Percentiles rank a stretch among this genome's conserved stretches.
These are phyloP conservation scores for Centropus unirufus DNA, from an alignment of 2,113 vertebrate genomes.

Conservation along the genomic window DNA sequence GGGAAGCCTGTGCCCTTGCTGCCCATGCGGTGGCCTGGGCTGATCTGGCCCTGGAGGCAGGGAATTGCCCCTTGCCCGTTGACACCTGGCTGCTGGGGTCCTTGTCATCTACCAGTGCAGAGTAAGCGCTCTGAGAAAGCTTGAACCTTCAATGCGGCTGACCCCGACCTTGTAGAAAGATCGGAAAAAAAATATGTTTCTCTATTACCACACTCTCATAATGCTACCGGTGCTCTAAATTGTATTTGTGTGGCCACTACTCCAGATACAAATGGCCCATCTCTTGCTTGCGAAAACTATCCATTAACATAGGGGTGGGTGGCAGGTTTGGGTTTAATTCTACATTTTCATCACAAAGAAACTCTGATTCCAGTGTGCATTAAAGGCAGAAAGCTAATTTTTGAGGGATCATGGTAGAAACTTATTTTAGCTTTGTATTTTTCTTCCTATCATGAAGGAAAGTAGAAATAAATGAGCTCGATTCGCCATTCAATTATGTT, in stretches of 20 bases:
- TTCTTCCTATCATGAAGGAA: neutral
- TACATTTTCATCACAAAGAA: conserved; percentile 9
- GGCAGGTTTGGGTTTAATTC: conserved; percentile 25
- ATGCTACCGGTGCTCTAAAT: neutral
- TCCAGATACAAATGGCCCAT: neutral
- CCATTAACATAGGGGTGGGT: neutral
- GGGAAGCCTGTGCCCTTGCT: too few relatives aligned
- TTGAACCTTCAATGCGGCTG: neutral
- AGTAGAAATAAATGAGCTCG: conserved; percentile 39
- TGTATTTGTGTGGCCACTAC: neutral
- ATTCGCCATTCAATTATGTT: conserved; percentile 47
- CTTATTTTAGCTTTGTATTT: conserved; percentile 20
- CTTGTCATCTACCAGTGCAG: neutral
- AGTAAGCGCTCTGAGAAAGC: neutral
- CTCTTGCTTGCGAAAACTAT: neutral
- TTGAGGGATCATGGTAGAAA: neutral
- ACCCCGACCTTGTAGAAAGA: neutral
- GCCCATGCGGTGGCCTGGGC: neutral
- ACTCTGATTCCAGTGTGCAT: neutral
- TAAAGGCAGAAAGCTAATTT: conserved; percentile 21
- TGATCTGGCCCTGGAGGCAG: neutral
- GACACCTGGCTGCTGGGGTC: neutral
- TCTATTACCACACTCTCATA: neutral
- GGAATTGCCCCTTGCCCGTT: neutral
- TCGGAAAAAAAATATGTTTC: neutral